Evolutionary conservation across 2,888 invertebrate genomes (phyloP).

Genomic region (Cephonodes hylas): DNA sequence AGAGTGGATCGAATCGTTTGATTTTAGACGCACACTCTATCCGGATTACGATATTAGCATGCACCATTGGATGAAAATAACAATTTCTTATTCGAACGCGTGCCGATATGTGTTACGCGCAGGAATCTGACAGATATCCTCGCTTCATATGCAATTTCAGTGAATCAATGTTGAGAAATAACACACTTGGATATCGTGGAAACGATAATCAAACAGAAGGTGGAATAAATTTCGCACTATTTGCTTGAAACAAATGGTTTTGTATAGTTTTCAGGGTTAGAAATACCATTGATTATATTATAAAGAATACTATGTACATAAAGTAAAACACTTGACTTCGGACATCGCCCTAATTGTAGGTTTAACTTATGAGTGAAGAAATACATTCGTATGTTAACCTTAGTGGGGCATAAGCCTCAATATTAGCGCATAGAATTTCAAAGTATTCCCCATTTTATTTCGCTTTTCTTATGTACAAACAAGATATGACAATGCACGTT

Average conservation of each 20-base stretch:
- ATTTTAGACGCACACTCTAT: constrained; percentile 46
- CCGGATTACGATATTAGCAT: constrained; percentile 42
- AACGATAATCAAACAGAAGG: neutral
- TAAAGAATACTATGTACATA: neutral
- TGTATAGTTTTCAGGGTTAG: neutral
- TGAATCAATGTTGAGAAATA: neutral
- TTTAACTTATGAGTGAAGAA: too few relatives aligned
- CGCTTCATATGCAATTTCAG: neutral
- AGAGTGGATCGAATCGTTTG: constrained; percentile 63
- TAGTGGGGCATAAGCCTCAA: too few relatives aligned
- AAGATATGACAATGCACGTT: neutral
- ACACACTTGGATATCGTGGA: neutral
- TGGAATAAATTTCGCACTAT: neutral
- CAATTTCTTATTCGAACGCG: constrained; percentile 29
- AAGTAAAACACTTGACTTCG: too few relatives aligned
- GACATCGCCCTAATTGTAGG: too few relatives aligned
- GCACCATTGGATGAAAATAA: constrained; percentile 32
- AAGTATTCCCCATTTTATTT: too few relatives aligned
- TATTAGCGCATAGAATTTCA: too few relatives aligned
- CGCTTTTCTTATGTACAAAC: too few relatives aligned
- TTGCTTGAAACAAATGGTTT: neutral
- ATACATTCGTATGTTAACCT: too few relatives aligned
- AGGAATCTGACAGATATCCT: neutral
- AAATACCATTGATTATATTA: neutral
- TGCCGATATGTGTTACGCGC: constrained; percentile 18